Evolutionary conservation across 2,797 vertebrate species (phyloP), one percentile per base, ranked within the genome.

Genomic region (Cynodonichthys magdalenae): DNA sequence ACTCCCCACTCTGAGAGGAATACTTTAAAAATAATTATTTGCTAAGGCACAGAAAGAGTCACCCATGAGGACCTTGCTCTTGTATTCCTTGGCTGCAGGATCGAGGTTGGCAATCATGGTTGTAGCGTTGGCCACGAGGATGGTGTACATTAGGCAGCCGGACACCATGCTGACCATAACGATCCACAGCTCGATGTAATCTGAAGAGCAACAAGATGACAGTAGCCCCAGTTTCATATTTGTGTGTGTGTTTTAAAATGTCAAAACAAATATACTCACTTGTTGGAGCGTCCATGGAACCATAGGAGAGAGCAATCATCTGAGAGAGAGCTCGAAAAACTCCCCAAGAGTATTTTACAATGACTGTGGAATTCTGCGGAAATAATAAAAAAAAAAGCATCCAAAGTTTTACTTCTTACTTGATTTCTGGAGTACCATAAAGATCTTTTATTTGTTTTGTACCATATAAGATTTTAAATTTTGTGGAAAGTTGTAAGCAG

Each of bases 161-260:
- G 93, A 93, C 63, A 94, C 85, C 91, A 94, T 93, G 85, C 93
- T 94, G 58, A 92, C 91, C 90, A 94, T 93, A 57, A 93, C 92
- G 36, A 93, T 92, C 93, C 93, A 94, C 84, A 94, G 75, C 64
- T 94, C 93, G 4, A 92, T 88, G 12, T 93, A 92, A 84, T 93
- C 92, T 94, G 59, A 15, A 50, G 57, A 72, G 62, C 24, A 67
- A 73, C 53, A 75, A 45, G 64, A 53, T 15, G 45, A 24, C 14
- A 31, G 4, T 15, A 29, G 15, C 15, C 29, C n/a, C 28, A 31
- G 5, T 12, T 5, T 12, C 47, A 49, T 10, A 29, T 15, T 6
- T 4, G 10, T 34, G 8, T 34, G 0, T 10, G 36, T 15, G 7
- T 36, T 14, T 12, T n/a, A 39, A 56, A 9, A 4, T 18, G 49